A percentile compares a stretch with the other conserved stretches of the same genome.
phyloP scores from a whole-genome alignment of 2,888 invertebrate genomes.

The Andrena hattorfiana region DNA sequence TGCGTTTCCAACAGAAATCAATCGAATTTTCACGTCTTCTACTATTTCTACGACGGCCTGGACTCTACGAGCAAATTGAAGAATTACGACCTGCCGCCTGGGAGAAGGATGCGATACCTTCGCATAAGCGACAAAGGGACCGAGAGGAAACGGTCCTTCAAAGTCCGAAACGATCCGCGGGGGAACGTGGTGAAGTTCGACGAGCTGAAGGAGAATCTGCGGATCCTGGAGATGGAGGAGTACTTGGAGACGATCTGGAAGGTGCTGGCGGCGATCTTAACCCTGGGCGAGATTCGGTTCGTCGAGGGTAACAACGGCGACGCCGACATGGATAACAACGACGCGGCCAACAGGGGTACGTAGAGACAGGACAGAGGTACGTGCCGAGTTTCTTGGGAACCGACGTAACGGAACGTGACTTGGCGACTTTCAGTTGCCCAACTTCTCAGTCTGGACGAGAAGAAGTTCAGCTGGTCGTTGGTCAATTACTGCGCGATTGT shows the following conservation, averaged over 20 bases:
- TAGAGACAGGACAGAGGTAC: background rate
- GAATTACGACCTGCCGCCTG: constrained; percentile 89
- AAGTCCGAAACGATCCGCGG: constrained; percentile 88
- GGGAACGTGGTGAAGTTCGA: constrained; percentile 89
- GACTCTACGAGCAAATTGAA: constrained; percentile 89
- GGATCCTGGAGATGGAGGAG: constrained; percentile 90
- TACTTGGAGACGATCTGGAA: constrained; percentile 90
- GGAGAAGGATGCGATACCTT: constrained; percentile 91
- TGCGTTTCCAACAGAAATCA: constrained; percentile 88
- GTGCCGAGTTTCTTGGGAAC: background rate
- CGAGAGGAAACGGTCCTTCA: constrained; percentile 86
- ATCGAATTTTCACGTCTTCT: constrained; percentile 95
- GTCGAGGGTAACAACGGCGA: constrained; percentile 88
- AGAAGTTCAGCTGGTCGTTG: constrained; percentile 94
- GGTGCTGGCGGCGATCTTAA: constrained; percentile 90
- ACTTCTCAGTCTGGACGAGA: constrained; percentile 91
- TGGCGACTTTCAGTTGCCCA: constrained; percentile 87
- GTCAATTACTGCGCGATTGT: constrained; percentile 94
- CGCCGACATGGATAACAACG: constrained; percentile 91
- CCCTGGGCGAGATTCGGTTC: constrained; percentile 93
- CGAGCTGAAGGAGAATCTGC: constrained; percentile 88
- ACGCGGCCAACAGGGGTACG: constrained; percentile 88
- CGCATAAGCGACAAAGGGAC: constrained; percentile 87
- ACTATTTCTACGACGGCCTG: constrained; percentile 95
- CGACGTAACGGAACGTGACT: background rate